Evolutionary conservation across 2,797 vertebrate species (phyloP).

Genomic region (Pogonophryne albipinna): DNA sequence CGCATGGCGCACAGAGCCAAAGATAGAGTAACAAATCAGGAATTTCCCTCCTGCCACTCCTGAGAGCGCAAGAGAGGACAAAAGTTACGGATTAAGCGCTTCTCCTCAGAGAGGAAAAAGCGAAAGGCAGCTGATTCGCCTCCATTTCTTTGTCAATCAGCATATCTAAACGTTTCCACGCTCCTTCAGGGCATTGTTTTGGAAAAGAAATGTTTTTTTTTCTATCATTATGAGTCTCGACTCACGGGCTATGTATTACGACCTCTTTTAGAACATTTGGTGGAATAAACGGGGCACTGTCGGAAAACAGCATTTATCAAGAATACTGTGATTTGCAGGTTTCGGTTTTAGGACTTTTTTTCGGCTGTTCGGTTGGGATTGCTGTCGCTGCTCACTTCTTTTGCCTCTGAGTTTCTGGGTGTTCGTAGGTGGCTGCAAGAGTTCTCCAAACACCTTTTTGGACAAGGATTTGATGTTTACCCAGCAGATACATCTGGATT

Average conservation of each 20-base stretch:
- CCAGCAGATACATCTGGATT: slow-evolving; percentile 46
- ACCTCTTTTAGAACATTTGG: slow-evolving; percentile 14
- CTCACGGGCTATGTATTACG: slow-evolving; percentile 24
- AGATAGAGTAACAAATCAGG: slow-evolving; percentile 89
- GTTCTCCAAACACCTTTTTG: slow-evolving; percentile 8
- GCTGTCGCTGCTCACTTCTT: slow-evolving; percentile 57
- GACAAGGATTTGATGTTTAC: slow-evolving; percentile 29
- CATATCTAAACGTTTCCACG: slow-evolving; percentile 13
- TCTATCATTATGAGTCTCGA: slow-evolving; percentile 43
- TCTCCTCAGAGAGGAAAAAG: slow-evolving; percentile 47
- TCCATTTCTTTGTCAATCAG: not conserved
- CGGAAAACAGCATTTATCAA: slow-evolving; percentile 15
- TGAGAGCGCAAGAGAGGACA: slow-evolving; percentile 80
- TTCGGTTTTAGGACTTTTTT: slow-evolving; percentile 64
- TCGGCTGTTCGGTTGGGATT: slow-evolving; percentile 54
- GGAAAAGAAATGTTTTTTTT: not conserved
- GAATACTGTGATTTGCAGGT: slow-evolving; percentile 40
- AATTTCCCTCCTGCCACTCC: slow-evolving; percentile 88
- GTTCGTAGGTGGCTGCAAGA: slow-evolving; percentile 45
- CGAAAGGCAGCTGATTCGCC: slow-evolving; percentile 21
- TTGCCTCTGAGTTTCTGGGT: slow-evolving; percentile 56
- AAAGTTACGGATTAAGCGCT: slow-evolving; percentile 61
- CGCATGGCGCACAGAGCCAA: slow-evolving; percentile 79
- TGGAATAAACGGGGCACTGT: slow-evolving; percentile 50
- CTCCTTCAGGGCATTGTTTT: slow-evolving; percentile 10